A percentile compares a stretch with the other conserved stretches of the same genome.
phyloP scores from a whole-genome alignment of 1,140 invertebrate species.

The Popillia japonica region DNA sequence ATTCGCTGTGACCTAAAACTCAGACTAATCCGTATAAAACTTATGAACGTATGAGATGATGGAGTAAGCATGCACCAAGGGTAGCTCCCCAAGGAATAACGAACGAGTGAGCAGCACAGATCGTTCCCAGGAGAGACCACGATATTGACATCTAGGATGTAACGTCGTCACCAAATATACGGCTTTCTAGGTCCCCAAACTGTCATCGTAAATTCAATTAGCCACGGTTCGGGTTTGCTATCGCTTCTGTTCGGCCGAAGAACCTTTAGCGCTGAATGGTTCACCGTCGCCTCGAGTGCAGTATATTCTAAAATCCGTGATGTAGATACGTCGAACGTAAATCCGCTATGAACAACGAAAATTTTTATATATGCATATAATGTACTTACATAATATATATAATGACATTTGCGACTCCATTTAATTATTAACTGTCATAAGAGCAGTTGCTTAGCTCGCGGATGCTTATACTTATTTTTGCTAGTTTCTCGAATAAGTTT shows the following conservation, averaged over 20 bases:
- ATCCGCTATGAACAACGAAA: conserved; percentile 2
- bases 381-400: no score
- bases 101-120: conserved; percentile 55
- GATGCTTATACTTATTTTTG: no score
- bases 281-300: background rate
- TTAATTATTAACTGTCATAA: no score
- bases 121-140: conserved; percentile 56
- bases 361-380: no score
- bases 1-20: background rate
- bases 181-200: conserved; percentile 56
- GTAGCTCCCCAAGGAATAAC: conserved; percentile 46
- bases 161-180: conserved; percentile 60
- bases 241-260: conserved; percentile 47
- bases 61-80: conserved; percentile 35
- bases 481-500: no score
- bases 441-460: no score
- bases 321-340: background rate
- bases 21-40: background rate
- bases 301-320: conserved; percentile 9
- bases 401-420: no score
- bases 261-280: conserved; percentile 12
- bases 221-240: conserved; percentile 51
- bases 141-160: conserved; percentile 59
- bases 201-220: conserved; percentile 61
- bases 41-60: conserved; percentile 34